phyloP scores from a whole-genome alignment of 2,888 invertebrate genomes.

The Urechis unicinctus region DNA sequence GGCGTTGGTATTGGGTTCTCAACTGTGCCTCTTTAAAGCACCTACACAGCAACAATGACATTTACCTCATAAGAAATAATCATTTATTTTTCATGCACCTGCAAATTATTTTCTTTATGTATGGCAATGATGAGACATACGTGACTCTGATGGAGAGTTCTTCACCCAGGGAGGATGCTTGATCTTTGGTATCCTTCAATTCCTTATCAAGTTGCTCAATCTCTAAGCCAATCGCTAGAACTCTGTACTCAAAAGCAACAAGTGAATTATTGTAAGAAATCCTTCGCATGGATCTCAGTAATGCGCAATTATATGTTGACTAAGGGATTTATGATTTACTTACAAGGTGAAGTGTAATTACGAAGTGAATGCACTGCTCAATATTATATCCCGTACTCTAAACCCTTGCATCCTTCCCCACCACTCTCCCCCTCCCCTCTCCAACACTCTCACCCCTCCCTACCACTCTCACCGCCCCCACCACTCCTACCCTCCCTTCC shows the following conservation, averaged over 20 bases:
- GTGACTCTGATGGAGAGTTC: conserved; percentile 92
- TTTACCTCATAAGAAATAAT: not conserved
- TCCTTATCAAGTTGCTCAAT: conserved; percentile 50
- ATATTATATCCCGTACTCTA: too few relatives aligned
- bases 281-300: too few relatives aligned
- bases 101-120: not conserved
- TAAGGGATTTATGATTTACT: too few relatives aligned
- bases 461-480: too few relatives aligned
- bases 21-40: conserved; percentile 51
- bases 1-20: conserved; percentile 26
- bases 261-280: not conserved
- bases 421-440: too few relatives aligned
- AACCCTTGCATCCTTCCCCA: too few relatives aligned
- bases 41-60: conserved; percentile 25
- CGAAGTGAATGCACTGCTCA: too few relatives aligned
- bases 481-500: too few relatives aligned
- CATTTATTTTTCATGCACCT: not conserved
- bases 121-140: conserved; percentile 41
- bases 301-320: too few relatives aligned
- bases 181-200: conserved; percentile 84
- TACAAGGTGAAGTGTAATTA: too few relatives aligned
- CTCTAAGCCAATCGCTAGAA: not conserved
- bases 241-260: not conserved
- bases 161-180: conserved; percentile 78
- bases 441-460: too few relatives aligned